A percentile compares a stretch with the other conserved stretches of the same genome.
Evolutionary conservation across 2,797 vertebrate genomes (phyloP).

Genomic region (Notolepis coatsorum): DNA sequence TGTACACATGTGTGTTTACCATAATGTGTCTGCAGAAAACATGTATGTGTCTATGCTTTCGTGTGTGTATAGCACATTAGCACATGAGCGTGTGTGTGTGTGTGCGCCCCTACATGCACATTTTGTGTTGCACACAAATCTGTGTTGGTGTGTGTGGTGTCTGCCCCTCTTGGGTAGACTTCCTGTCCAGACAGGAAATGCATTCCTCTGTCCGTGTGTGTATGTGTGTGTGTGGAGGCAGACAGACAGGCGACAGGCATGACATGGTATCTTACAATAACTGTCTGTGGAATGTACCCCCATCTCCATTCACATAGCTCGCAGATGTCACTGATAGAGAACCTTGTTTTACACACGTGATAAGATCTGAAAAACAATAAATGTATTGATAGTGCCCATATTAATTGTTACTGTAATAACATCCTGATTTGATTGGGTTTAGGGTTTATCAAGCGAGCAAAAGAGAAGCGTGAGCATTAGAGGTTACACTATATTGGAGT

Average conservation of each 20-base stretch:
- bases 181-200: conserved; percentile 80
- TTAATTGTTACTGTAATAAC: too few species aligned
- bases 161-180: conserved; percentile 47
- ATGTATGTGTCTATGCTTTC: conserved; percentile 12
- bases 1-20: conserved; percentile 21
- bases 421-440: too few species aligned
- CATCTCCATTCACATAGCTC: conserved; percentile 36
- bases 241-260: conserved; percentile 50
- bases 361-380: too few species aligned
- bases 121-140: neutral
- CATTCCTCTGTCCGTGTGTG: conserved; percentile 68
- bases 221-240: conserved; percentile 50
- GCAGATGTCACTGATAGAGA: conserved; percentile 1
- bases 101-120: neutral
- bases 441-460: too few species aligned
- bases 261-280: conserved; percentile 66
- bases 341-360: neutral
- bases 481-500: neutral
- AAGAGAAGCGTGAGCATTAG: neutral
- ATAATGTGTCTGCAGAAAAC: conserved; percentile 12
- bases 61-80: neutral
- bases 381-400: too few species aligned
- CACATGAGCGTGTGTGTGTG: neutral
- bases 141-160: conserved; percentile 1
- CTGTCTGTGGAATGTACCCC: conserved; percentile 67